Evolutionary conservation across 2,797 vertebrate species (phyloP), one percentile per base, ranked within the genome.

Genomic region (Tolypeutes matacus): DNA sequence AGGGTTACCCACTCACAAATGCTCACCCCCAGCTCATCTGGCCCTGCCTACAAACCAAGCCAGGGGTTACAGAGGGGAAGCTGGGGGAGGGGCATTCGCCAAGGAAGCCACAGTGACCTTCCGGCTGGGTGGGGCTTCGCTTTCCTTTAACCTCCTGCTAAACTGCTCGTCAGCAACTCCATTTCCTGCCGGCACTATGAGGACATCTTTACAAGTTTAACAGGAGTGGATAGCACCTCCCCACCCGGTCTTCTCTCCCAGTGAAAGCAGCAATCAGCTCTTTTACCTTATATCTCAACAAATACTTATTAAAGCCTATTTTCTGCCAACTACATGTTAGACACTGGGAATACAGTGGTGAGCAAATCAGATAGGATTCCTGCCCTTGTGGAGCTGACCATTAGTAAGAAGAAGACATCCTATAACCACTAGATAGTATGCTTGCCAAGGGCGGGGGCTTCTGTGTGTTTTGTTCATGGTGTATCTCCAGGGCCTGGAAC

Each of bases 151-250:
- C 86, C 82, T 95, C 72, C 56, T 39, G 9, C 64, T 86, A 89
- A 92, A 93, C 78, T 88, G 73, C 83, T 82, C 2, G 56, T 93
- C 97, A 94, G 95, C 95, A 92, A 72, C 91, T 80, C 80, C 20
- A 1, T 51, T 96, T 96, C 96, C 97, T 96, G 86, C 73, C 72
- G 58, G 62, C 12, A 17, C 72, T 75, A n/a, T 29, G 23, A 60
- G 88, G 62, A 93, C 75, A 83, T 20, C 27, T 89, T 85, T 20
- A 31, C 25, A 62, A 20, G 49, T 67, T 88, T 69, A 12, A 21
- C 1, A 86, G 77, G 13, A 53, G n/a, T 4, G 8, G 27, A 17
- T 7, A 1, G 7, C n/a, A 25, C 18, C 73, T 34, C 42, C 29
- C 70, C 27, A 15, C 23, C 53, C 25, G 15, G 3, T 20, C 51